Conservation (phyloP, 2,113 vertebrate genomes). For the Bungarus multicinctus region DNA sequence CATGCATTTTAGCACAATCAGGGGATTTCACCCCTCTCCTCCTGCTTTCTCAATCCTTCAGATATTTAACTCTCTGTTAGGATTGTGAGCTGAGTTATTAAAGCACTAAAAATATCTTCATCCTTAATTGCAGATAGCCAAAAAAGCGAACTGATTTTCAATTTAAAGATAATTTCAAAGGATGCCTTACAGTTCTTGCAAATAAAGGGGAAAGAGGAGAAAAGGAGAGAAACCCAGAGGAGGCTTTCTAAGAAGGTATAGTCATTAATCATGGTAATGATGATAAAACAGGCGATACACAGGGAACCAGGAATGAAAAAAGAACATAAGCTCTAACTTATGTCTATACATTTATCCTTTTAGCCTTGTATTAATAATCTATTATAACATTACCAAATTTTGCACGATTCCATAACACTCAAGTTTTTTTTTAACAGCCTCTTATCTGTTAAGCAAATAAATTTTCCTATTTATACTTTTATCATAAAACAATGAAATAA, state of each 20-base stretch:
- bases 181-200: slow-evolving; percentile 1
- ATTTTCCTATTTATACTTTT: slow-evolving; percentile 44
- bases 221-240: not conserved
- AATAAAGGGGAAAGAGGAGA: not conserved
- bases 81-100: not conserved
- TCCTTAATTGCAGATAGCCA: not conserved
- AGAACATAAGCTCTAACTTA: slow-evolving; percentile 39
- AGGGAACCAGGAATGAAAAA: slow-evolving; percentile 23
- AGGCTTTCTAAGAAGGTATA: slow-evolving; percentile 24
- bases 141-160: not conserved
- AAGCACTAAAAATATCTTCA: slow-evolving; percentile 1
- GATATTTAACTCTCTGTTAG: slow-evolving; percentile 27
- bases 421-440: slow-evolving; percentile 32
- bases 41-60: not conserved
- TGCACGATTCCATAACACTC: slow-evolving; percentile 23
- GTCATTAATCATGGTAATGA: slow-evolving; percentile 20
- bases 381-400: slow-evolving; percentile 17
- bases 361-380: slow-evolving; percentile 27
- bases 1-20: slow-evolving; percentile 22
- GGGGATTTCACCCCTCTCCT: not conserved
- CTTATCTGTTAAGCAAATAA: slow-evolving; percentile 44
- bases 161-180: slow-evolving; percentile 6
- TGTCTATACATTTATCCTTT: slow-evolving; percentile 24
- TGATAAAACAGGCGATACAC: slow-evolving; percentile 43
- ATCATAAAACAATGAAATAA: slow-evolving; percentile 57